phyloP scores from a whole-genome alignment of 2,113 vertebrate species.

The Deroptyus accipitrinus region DNA sequence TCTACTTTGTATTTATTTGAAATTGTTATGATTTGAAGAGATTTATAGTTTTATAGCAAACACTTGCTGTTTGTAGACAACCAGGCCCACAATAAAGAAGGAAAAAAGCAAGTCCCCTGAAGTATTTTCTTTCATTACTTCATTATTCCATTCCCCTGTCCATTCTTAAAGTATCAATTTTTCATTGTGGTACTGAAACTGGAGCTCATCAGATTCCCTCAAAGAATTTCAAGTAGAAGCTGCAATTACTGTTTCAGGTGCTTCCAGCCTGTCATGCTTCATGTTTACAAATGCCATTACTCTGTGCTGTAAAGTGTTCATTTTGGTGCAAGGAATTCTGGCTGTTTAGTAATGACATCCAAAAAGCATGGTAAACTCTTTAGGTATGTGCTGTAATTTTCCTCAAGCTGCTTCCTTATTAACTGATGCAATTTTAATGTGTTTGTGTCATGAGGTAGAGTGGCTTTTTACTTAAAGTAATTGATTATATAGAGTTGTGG shows the following conservation, averaged over 20 bases:
- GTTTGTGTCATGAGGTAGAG: not conserved
- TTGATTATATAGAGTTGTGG: not conserved
- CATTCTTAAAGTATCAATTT: conserved; percentile 10
- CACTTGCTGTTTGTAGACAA: not conserved
- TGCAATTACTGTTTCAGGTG: not conserved
- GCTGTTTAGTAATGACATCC: not conserved
- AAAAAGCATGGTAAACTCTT: not conserved
- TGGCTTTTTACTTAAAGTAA: not conserved
- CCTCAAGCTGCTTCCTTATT: not conserved
- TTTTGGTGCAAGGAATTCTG: not conserved
- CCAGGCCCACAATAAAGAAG: not conserved
- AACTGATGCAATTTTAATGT: conserved; percentile 5
- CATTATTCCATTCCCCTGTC: not conserved
- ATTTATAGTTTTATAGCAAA: not conserved
- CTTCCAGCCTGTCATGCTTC: not conserved
- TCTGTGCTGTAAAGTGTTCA: not conserved
- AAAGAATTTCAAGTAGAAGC: conserved; percentile 17
- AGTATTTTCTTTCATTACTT: not conserved
- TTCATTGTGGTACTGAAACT: not conserved
- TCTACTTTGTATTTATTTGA: not conserved
- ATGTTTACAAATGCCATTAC: not conserved
- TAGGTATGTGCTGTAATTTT: not conserved
- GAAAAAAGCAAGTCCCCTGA: not conserved
- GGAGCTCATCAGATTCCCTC: not conserved
- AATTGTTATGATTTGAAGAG: not conserved